Base-by-base conservation (phyloP, 2,888 invertebrate genomes). In the Timema cristinae region DNA sequence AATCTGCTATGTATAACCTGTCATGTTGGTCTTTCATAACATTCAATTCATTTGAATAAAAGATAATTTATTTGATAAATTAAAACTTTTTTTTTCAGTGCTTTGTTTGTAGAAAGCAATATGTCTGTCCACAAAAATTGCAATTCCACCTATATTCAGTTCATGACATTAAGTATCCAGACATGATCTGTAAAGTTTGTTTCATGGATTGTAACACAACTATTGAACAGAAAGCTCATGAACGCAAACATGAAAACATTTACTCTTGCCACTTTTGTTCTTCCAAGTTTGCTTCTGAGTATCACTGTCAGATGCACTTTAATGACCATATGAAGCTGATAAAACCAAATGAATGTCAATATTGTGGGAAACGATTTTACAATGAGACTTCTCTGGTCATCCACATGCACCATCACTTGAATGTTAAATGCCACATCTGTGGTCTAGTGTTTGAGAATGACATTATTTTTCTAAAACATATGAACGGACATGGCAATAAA, bases 161-260 rank as follows among this genome's bases (percentile, higher is more conserved):
- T 49, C 75, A 75, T 72, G 73, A 74, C 5, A 74, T 75, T 52
- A 69, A 73, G 50, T 73, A 50, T 69, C 75, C 74, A n/a, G 73
- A 75, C 16, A 15, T 72, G 47, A 74, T 73, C 16, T 75, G 74
- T 66, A 71, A 73, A 54, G 70, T 73, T 32, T 75, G 75, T 50
- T 75, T 74, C 68, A 75, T 73, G 73, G 75, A 75, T 66, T 72
- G 74, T 51, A 66, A 70, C 16, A 71, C 71, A 16, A 51, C 66
- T 9, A 71, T 70, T 10, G 75, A 75, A 56, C 69, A 71, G 49
- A 73, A 73, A 67, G 74, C 74, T 15, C 75, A 75, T 68, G 73
- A 72, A 32, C 63, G 73, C 50, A 75, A 74, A 67, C 75, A 75
- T 70, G 70, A 71, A n/a, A 72, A 74, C 32, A 71, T 69, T 2